Evolutionary conservation across 2,797 vertebrate genomes (phyloP).

Genomic region (Diceros bicornis): DNA sequence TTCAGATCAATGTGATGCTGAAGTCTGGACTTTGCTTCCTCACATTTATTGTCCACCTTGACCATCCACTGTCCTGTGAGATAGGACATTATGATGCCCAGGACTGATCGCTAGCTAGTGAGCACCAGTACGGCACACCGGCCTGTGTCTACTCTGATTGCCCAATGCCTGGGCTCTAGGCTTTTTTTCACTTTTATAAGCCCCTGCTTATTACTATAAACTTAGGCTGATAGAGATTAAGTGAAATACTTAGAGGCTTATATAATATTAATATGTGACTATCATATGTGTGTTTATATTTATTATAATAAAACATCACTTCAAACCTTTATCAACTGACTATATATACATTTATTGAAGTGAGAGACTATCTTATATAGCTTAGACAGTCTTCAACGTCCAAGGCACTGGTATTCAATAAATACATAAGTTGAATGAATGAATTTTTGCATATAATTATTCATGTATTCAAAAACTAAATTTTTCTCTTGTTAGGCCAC

Average conservation of each 20-base stretch:
- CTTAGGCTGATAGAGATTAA: not conserved
- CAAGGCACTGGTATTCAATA: not conserved
- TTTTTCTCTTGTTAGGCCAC: constrained; percentile 89
- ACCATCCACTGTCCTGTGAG: not conserved
- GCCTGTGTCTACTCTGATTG: not conserved
- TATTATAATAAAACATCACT: constrained; percentile 14
- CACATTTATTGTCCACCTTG: not conserved
- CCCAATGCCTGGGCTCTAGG: not conserved
- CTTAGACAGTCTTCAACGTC: not conserved
- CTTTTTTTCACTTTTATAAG: constrained; percentile 11
- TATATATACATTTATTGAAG: not conserved
- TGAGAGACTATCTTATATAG: not conserved
- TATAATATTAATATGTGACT: constrained; percentile 1
- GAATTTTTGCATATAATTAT: constrained; percentile 11
- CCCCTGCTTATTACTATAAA: not conserved
- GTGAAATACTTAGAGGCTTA: not conserved
- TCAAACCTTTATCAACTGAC: not conserved
- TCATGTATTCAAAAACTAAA: not conserved
- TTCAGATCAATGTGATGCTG: not conserved
- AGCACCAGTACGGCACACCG: too few relatives aligned
- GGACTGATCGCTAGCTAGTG: not conserved
- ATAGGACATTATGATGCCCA: not conserved
- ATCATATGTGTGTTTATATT: not conserved
- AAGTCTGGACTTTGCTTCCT: not conserved
- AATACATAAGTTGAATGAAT: not conserved